Conservation (phyloP, 2,113 vertebrate genomes). For the Martes martes region DNA sequence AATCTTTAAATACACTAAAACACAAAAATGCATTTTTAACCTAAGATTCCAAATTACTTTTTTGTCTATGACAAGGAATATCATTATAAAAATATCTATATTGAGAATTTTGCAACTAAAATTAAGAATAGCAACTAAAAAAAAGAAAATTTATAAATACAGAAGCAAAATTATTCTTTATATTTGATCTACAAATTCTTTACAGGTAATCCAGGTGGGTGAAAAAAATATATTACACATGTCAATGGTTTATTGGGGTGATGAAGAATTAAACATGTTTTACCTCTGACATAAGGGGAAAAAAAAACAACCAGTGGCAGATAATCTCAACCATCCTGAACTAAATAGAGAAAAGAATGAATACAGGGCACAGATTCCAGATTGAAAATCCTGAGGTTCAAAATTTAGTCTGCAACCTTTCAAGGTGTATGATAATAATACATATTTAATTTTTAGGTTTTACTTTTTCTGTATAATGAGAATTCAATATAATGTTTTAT, state of each 20-base stretch:
- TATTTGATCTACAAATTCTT: neutral
- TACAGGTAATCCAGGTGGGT: neutral
- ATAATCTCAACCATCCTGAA: neutral
- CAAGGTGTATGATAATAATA: neutral
- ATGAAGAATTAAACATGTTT: neutral
- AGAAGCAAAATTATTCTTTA: neutral
- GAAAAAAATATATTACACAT: neutral
- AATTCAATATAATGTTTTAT: neutral
- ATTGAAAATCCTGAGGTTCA: neutral
- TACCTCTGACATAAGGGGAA: neutral
- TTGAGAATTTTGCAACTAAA: slow-evolving; percentile 4
- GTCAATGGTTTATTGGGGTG: neutral
- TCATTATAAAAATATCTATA: neutral
- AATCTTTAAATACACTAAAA: slow-evolving; percentile 40
- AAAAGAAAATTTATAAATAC: slow-evolving; percentile 7
- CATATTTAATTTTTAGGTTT: neutral
- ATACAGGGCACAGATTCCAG: neutral
- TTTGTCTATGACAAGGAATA: neutral
- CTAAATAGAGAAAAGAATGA: neutral
- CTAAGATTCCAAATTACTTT: slow-evolving; percentile 46
- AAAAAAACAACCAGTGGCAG: neutral
- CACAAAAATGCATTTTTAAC: slow-evolving; percentile 4
- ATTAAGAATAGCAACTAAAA: neutral
- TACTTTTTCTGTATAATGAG: neutral
- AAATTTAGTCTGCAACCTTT: neutral